Conservation (phyloP, 2,888 invertebrate species). For the Abscondita cerata region DNA sequence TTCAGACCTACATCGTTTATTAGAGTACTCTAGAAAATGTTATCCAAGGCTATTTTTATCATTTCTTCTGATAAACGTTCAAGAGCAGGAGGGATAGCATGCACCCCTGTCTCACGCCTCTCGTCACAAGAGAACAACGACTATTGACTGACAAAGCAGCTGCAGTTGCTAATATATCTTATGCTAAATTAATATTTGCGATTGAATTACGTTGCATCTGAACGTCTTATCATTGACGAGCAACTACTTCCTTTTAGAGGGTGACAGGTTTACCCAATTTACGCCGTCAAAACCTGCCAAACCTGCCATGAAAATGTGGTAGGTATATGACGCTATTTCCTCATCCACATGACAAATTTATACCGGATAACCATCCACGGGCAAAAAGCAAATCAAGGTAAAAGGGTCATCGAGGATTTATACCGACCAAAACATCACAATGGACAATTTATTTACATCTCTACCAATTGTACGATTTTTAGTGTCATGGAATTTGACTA, state of each 20-base stretch:
- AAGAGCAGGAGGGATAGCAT: too few species aligned
- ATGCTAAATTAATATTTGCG: background rate
- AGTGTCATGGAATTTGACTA: slow-evolving; percentile 15
- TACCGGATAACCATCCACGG: slow-evolving; percentile 35
- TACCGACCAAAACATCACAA: background rate
- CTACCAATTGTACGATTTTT: background rate
- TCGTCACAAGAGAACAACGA: background rate
- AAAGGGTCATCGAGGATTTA: slow-evolving; percentile 3
- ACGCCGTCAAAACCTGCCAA: too few species aligned
- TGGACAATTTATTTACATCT: slow-evolving; percentile 4
- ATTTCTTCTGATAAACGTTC: too few species aligned
- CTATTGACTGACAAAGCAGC: background rate
- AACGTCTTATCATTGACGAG: background rate
- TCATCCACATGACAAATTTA: slow-evolving; percentile 27
- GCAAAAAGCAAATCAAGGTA: slow-evolving; percentile 8
- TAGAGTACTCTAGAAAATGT: too few species aligned
- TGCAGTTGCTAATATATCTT: background rate
- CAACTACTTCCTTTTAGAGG: background rate
- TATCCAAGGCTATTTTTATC: too few species aligned
- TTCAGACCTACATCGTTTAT: too few species aligned
- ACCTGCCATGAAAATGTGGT: too few species aligned
- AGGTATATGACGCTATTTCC: too few species aligned
- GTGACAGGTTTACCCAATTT: too few species aligned
- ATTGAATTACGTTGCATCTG: background rate
- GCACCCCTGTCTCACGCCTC: too few species aligned